Conservation (phyloP, 2,797 vertebrate genomes). For the Neostethus bicornis region DNA sequence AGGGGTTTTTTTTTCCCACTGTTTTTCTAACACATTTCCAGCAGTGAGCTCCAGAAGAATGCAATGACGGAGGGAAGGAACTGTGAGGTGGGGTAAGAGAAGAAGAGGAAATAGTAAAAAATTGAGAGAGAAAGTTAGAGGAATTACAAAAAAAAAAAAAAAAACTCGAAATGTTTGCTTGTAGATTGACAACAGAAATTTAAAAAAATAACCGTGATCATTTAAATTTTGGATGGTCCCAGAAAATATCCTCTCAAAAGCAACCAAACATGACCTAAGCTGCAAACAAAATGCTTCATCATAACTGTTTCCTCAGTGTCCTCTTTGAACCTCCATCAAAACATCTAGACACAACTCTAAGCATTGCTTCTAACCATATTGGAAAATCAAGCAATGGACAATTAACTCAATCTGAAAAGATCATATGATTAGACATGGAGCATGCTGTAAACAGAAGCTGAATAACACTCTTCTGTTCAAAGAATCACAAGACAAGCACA, state of each 20-base stretch:
- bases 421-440: constrained; percentile 47
- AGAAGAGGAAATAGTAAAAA: constrained; percentile 8
- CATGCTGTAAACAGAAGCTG: constrained; percentile 44
- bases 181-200: constrained; percentile 12
- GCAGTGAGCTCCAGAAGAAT: constrained; percentile 16
- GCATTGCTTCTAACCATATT: constrained; percentile 10
- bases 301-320: constrained; percentile 1
- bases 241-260: not conserved
- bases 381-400: constrained; percentile 9
- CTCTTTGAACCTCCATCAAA: not conserved
- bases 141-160: constrained; percentile 22
- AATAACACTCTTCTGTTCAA: constrained; percentile 60
- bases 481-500: constrained; percentile 61
- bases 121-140: constrained; percentile 7
- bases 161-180: constrained; percentile 29
- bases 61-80: constrained; percentile 18
- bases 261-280: not conserved
- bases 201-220: constrained; percentile 10
- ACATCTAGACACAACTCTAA: not conserved
- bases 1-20: constrained; percentile 40
- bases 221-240: constrained; percentile 9
- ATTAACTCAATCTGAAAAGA: constrained; percentile 29
- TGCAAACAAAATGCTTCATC: not conserved
- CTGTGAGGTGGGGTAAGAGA: constrained; percentile 4
- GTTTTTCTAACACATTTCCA: constrained; percentile 61